Evolutionary conservation across 2,113 vertebrate genomes (phyloP).

Genomic region (Rostratula benghalensis): DNA sequence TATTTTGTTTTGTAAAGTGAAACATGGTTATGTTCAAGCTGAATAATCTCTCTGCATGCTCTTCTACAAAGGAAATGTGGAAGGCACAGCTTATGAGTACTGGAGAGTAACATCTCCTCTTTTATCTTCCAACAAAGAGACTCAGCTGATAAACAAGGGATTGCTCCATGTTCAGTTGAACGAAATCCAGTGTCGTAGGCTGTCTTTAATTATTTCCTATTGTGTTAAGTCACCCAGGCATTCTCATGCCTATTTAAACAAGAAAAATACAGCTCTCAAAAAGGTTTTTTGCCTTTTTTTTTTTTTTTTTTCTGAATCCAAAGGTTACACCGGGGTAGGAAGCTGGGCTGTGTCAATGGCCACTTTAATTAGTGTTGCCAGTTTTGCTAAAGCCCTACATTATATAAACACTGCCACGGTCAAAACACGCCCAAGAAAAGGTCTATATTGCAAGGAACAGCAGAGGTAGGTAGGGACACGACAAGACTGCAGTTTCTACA

Average conservation of each 20-base stretch:
- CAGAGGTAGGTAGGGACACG: accelerated
- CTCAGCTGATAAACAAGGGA: background rate
- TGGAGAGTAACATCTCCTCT: background rate
- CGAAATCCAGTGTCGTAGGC: background rate
- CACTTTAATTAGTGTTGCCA: background rate
- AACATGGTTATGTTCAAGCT: background rate
- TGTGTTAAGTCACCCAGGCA: background rate
- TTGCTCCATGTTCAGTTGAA: background rate
- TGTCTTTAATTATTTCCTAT: background rate
- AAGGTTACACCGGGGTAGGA: background rate
- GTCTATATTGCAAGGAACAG: background rate
- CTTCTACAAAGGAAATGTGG: background rate
- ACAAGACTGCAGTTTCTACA: background rate
- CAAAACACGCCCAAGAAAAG: background rate
- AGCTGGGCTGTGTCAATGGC: background rate
- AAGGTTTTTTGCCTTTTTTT: background rate
- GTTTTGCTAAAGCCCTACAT: background rate
- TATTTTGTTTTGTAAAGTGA: background rate
- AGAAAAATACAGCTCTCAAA: background rate
- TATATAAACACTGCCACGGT: background rate
- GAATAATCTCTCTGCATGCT: background rate
- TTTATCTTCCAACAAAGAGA: background rate
- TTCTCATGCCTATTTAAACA: background rate
- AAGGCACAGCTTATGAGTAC: background rate
- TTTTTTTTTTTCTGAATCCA: background rate